Conservation (phyloP, 2,888 invertebrate species). For the Xiphydria camelus region DNA sequence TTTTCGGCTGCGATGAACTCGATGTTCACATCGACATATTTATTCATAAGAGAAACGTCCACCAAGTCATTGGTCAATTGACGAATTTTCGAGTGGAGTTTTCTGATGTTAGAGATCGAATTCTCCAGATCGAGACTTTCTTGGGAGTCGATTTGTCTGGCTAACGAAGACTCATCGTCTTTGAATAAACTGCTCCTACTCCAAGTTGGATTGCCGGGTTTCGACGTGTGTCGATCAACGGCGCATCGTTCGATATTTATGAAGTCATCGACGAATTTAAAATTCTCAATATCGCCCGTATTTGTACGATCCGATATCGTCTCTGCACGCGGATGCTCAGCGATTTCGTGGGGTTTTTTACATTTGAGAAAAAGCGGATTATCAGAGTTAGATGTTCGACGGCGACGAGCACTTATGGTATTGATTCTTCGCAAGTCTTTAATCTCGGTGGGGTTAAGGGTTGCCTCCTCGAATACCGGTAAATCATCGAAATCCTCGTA, state of each 20-base stretch:
- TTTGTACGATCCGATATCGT: no score
- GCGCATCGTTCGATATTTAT: background rate
- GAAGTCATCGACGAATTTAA: background rate
- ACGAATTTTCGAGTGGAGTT: conserved; percentile 21
- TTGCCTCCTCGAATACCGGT: conserved; percentile 18
- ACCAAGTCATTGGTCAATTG: conserved; percentile 21
- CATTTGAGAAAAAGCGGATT: conserved; percentile 21
- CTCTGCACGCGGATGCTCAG: background rate
- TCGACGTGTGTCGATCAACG: no score
- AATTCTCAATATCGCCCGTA: background rate
- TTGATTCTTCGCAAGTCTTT: conserved; percentile 22
- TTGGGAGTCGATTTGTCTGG: no score
- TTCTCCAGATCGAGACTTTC: conserved; percentile 19
- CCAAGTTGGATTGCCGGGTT: background rate
- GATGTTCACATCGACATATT: conserved; percentile 5
- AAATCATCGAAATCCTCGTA: conserved; percentile 7
- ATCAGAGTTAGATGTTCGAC: conserved; percentile 4
- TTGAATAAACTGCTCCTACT: no score
- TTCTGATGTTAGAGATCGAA: conserved; percentile 23
- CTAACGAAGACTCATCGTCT: conserved; percentile 4
- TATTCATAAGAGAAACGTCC: background rate
- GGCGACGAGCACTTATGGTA: conserved; percentile 21
- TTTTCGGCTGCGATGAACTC: conserved; percentile 45
- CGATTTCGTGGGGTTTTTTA: background rate
- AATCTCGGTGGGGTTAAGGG: conserved; percentile 9